Evolutionary conservation across 2,888 invertebrate species (phyloP), one percentile per base, ranked within the genome.

Genomic region (Drosophila affinis): DNA sequence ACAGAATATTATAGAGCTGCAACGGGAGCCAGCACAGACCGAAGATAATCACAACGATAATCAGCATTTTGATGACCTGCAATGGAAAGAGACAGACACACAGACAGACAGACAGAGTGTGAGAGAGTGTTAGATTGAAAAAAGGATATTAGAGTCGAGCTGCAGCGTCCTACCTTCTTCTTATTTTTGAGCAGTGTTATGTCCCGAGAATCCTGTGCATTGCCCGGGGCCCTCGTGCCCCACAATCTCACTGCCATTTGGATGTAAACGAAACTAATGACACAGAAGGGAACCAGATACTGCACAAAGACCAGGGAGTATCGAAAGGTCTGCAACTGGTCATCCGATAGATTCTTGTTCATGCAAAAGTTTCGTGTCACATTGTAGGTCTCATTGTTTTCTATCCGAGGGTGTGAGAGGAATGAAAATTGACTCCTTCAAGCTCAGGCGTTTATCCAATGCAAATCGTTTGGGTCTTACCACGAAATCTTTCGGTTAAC

Each of bases 61-160:
- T 96, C 90, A 97, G 93, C 97, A 97, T 97, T 93, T 97, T 97
- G 89, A 97, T 96, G 76, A 97, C 96, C 97, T 97, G 76, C 44
- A 72, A 69, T 70, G 12, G 17, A 21, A 21, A 21, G 21, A 21
- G 93, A 4, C 78, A 52, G 45, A n/a, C 52, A 4, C 14, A 54
- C 27, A 21, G 93, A 4, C 78, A 52, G 45, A n/a, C 52, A 4
- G 17, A 54, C 27, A 54, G 58, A 39, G 61, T 48, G 29, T 51
- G 53, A 53, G 62, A 53, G 56, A 39, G 52, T 44, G 12, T 17
- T 2, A 46, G 24, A 39, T 46, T 55, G 46, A 55, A 34, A 62
- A 64, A 60, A 64, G 56, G 69, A 59, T 52, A 54, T 52, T 57
- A 47, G 34, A 58, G 7, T 7, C 3, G 3, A 7, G 9, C n/a